A percentile compares a stretch with the other conserved stretches of the same genome.
Conservation (phyloP, 2,113 vertebrate species). For the Oncorhynchus masou region DNA sequence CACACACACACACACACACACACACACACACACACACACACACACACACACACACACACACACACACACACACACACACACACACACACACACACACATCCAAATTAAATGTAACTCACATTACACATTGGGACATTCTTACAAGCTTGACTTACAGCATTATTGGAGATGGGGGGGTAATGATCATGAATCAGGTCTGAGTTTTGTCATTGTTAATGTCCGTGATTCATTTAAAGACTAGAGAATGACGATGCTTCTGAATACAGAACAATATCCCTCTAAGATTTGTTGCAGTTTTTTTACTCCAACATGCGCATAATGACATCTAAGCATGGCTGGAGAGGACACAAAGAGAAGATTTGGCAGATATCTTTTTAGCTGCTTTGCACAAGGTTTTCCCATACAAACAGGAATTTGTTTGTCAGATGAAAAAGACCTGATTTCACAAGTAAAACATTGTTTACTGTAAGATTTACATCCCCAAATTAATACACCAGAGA, state of each 20-base stretch:
- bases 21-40: not conserved
- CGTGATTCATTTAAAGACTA: too few relatives aligned
- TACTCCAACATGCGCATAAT: slow-evolving; percentile 39
- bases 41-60: not conserved
- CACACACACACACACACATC: not conserved
- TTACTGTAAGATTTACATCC: slow-evolving; percentile 19
- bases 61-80: not conserved
- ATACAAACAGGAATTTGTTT: slow-evolving; percentile 36
- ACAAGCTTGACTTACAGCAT: too few relatives aligned
- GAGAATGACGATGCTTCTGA: too few relatives aligned
- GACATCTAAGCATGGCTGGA: slow-evolving; percentile 40
- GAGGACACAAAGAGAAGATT: slow-evolving; percentile 48
- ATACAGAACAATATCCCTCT: slow-evolving; percentile 4
- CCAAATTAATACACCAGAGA: slow-evolving; percentile 17
- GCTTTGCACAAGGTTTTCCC: slow-evolving; percentile 46
- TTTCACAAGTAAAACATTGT: slow-evolving; percentile 35
- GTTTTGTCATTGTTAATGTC: too few relatives aligned
- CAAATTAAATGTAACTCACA: too few relatives aligned
- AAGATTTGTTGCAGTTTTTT: slow-evolving; percentile 40
- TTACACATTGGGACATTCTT: too few relatives aligned
- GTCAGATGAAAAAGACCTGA: slow-evolving; percentile 28
- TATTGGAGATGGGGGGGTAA: too few relatives aligned
- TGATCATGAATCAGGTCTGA: too few relatives aligned
- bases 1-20: not conserved
- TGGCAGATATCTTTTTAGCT: slow-evolving; percentile 42